These are phyloP conservation scores for Thermophis baileyi DNA, from an alignment of 2,113 vertebrate genomes.

Conservation along the genomic window DNA sequence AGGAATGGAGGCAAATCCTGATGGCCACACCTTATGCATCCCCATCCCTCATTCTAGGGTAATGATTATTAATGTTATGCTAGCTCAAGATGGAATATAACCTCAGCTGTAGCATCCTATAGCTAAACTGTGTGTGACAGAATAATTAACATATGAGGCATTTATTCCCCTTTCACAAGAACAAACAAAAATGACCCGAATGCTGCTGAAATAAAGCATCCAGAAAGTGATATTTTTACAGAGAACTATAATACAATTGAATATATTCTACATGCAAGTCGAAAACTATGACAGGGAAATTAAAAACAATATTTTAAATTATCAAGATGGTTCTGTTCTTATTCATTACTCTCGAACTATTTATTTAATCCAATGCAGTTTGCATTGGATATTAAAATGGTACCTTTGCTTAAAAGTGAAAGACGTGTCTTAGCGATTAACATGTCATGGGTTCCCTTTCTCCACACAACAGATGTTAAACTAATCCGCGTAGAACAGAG, in stretches of 20 bases:
- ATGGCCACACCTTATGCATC: background rate
- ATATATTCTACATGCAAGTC: background rate
- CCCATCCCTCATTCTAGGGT: background rate
- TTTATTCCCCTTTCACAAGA: background rate
- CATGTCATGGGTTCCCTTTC: conserved; percentile 47
- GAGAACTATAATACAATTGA: background rate
- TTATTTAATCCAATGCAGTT: background rate
- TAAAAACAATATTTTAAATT: background rate
- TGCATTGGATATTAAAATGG: conserved; percentile 22
- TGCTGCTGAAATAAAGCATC: background rate
- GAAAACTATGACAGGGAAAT: background rate
- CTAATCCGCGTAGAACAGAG: conserved; percentile 55
- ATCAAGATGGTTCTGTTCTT: background rate
- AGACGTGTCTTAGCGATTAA: conserved; percentile 45
- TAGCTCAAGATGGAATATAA: background rate
- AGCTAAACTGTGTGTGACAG: background rate
- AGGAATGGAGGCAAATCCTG: background rate
- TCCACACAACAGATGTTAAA: conserved; percentile 48
- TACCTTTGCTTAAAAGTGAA: conserved; percentile 14
- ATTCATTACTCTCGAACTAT: background rate
- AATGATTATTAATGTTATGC: background rate
- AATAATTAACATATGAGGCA: background rate
- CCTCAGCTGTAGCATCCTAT: background rate
- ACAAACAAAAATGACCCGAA: background rate
- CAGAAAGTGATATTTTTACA: background rate